Evolutionary conservation across 2,888 invertebrate species (phyloP).

Genomic region (Germaria angustata): DNA sequence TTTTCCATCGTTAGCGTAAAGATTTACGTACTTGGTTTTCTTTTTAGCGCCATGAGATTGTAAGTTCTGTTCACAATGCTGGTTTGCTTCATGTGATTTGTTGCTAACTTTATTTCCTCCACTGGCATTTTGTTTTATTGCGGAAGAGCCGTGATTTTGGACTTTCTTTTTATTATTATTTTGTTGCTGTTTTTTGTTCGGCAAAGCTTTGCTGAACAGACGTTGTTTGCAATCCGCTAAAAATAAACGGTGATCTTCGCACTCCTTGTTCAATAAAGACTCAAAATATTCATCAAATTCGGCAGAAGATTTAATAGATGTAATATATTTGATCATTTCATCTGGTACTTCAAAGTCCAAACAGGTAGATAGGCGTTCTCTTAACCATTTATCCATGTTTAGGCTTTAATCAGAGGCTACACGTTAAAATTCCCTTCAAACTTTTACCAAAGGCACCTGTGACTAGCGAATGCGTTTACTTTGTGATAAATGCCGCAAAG

Average conservation of each 20-base stretch:
- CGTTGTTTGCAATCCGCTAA: constrained; percentile 83
- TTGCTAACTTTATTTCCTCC: background rate
- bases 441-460: no score
- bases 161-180: constrained; percentile 64
- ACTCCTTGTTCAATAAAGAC: constrained; percentile 86
- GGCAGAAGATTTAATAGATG: constrained; percentile 85
- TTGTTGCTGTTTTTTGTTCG: constrained; percentile 68
- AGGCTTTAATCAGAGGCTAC: background rate
- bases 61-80: constrained; percentile 33
- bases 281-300: constrained; percentile 90
- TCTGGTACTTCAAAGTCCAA: constrained; percentile 86
- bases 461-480: no score
- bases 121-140: constrained; percentile 61
- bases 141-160: constrained; percentile 49
- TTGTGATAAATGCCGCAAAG: no score
- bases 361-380: constrained; percentile 84
- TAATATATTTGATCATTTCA: constrained; percentile 86
- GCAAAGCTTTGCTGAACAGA: constrained; percentile 80
- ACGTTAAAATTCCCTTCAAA: no score
- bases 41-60: constrained; percentile 80
- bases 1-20: constrained; percentile 87
- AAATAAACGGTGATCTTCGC: constrained; percentile 85
- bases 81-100: constrained; percentile 46
- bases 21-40: constrained; percentile 87
- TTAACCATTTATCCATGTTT: constrained; percentile 85